Evolutionary conservation across 2,113 vertebrate genomes (phyloP), one percentile per base, ranked within the genome.

Genomic region (Rhinopithecus roxellana): DNA sequence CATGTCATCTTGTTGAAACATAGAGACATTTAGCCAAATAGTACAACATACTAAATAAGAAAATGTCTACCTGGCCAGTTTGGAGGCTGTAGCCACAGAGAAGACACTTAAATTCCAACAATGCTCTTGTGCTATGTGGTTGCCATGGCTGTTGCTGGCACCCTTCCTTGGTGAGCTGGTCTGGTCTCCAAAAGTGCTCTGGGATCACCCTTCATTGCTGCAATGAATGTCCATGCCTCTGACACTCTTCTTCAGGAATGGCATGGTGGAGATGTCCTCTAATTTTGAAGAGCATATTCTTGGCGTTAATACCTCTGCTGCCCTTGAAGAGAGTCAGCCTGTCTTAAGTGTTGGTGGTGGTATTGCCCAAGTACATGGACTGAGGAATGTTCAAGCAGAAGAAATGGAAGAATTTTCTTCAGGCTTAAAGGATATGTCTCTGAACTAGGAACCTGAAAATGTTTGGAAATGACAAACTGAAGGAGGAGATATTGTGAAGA

Each of bases 401-500:
- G 99, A 99, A 98, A 99, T 99, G 99, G 99, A 99, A 98, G 99
- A 99, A 22, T 99, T 99, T 98, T 99, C 99, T 20, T 99, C 99
- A 91, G 99, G 99, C 1, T 98, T 99, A 69, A 99, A 99, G 98
- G 99, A 99, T 6, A 99, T 99, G 99, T 99, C 99, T 98, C 98
- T 99, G 99, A 99, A 99, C 98, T 99, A 99, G 99, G 99, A 99
- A 98, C 99, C 99, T 0, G 99, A 99, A 98, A 99, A 99, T 0
- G 99, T 99, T 99, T 23, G 99, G 99, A 98, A 99, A 99, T 0
- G 99, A 99, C 98, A 99, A 99, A 95, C 98, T 98, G 99, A 99
- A 93, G 99, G 99, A 96, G 99, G 99, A 0, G 99, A 99, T 95
- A 98, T 99, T 3, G 99, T 99, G 96, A 99, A 99, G 98, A 99